A percentile compares a stretch with the other conserved stretches of the same genome.
Conservation (phyloP, 2,113 vertebrate species). For the Scartelaos histophorus region DNA sequence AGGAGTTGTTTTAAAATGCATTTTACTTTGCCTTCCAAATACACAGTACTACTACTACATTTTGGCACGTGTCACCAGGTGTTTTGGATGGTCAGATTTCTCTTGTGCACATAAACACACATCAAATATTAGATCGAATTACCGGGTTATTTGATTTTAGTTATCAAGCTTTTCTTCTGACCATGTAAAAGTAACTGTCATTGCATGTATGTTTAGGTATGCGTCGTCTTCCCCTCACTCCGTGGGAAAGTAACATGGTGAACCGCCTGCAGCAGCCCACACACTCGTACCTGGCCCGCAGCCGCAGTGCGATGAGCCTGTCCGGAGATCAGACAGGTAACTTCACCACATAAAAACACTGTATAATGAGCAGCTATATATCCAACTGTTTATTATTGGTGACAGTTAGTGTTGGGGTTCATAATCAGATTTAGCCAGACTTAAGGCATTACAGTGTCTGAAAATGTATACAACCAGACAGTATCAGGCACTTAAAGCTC, state of each 20-base stretch:
- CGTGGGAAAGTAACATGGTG: slow-evolving; percentile 93
- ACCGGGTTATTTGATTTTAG: no score
- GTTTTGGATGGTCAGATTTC: no score
- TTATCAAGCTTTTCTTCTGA: no score
- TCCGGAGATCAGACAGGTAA: slow-evolving; percentile 91
- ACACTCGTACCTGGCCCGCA: slow-evolving; percentile 95
- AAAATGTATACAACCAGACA: slow-evolving; percentile 31
- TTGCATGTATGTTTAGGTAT: slow-evolving; percentile 71
- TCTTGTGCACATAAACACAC: no score
- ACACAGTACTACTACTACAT: no score
- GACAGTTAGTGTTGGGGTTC: slow-evolving; percentile 13
- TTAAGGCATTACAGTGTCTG: slow-evolving; percentile 61
- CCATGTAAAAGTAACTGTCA: slow-evolving; percentile 15
- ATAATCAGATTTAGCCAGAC: slow-evolving; percentile 58
- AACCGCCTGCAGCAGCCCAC: slow-evolving; percentile 95
- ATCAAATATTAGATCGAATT: no score
- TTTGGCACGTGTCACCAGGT: no score
- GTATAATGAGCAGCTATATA: not conserved
- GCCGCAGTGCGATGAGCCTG: slow-evolving; percentile 91
- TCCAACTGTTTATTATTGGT: not conserved
- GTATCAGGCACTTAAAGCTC: slow-evolving; percentile 46
- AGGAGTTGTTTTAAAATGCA: no score
- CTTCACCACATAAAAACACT: not conserved
- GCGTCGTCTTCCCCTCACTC: slow-evolving; percentile 88
- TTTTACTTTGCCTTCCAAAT: no score